A percentile compares a stretch with the other conserved stretches of the same genome.
Evolutionary conservation across 2,797 vertebrate species (phyloP).

Genomic region (Platyrinchus mystaceus): DNA sequence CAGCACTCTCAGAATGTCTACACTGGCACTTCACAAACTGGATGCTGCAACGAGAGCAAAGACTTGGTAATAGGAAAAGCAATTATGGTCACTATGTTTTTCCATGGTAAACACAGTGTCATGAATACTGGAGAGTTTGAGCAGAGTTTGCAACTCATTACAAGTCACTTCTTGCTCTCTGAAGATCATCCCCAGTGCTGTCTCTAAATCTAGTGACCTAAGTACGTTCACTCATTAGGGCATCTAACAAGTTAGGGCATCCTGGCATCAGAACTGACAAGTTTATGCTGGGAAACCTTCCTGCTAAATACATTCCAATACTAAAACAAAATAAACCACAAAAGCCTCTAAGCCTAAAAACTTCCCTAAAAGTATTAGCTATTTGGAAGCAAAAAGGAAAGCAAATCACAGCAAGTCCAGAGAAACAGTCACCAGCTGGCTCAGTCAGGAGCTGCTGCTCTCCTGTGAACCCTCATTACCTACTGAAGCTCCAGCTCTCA

Average conservation of each 20-base stretch:
- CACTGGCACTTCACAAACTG: background rate
- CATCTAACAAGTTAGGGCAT: background rate
- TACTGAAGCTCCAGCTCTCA: background rate
- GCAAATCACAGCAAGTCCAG: background rate
- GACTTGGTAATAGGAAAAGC: background rate
- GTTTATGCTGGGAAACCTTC: background rate
- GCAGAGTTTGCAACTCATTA: background rate
- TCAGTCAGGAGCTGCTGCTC: background rate
- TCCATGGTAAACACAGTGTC: background rate
- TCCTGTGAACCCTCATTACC: background rate
- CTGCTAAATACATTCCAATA: too few relatives aligned
- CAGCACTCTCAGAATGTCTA: background rate
- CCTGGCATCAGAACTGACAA: background rate
- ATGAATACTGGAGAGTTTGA: background rate
- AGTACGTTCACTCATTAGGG: background rate
- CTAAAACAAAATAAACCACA: too few relatives aligned
- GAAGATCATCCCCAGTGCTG: background rate
- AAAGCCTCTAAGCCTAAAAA: too few relatives aligned
- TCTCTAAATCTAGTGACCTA: background rate
- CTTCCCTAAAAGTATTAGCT: too few relatives aligned
- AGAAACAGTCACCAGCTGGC: background rate
- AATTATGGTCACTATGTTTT: background rate
- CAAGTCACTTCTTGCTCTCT: background rate
- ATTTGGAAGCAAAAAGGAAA: background rate
- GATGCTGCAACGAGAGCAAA: background rate